A percentile compares a stretch with the other conserved stretches of the same genome.
Evolutionary conservation across 37 sponge, comb jelly and placozoan genomes (phyloP).

Genomic region (Ephydatia muelleri): DNA sequence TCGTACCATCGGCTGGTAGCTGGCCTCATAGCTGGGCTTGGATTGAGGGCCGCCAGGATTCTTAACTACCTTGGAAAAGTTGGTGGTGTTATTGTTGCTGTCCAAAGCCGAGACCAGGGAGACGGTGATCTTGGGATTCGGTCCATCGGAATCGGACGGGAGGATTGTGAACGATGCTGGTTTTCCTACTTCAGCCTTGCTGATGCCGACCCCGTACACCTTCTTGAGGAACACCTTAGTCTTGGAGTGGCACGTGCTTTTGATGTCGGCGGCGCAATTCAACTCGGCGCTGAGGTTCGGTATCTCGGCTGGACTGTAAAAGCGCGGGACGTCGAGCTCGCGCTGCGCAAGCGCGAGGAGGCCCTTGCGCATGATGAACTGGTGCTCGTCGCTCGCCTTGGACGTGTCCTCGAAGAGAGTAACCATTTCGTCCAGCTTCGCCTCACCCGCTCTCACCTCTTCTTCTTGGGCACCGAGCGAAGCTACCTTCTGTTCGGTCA

Average conservation of each 20-base stretch:
- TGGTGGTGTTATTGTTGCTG: background rate
- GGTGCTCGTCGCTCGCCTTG: conserved; percentile 24
- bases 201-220: conserved; percentile 3
- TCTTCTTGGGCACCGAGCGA: conserved; percentile 21
- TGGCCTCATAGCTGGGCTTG: background rate
- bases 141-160: background rate
- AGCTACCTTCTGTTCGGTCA: conserved; percentile 5
- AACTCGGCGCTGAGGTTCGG: conserved; percentile 8
- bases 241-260: conserved; percentile 15
- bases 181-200: conserved; percentile 20
- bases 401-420: conserved; percentile 19
- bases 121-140: background rate
- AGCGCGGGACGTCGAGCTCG: conserved; percentile 4
- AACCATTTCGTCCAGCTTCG: conserved; percentile 17
- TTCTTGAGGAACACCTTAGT: background rate
- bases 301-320: conserved; percentile 7
- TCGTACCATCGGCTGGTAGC: background rate
- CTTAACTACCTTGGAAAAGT: background rate
- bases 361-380: conserved; percentile 17
- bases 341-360: background rate
- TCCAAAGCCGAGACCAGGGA: background rate
- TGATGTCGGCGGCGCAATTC: conserved; percentile 4
- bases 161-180: background rate
- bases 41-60: background rate
- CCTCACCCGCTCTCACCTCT: background rate